A percentile compares a stretch with the other conserved stretches of the same genome.
Conservation (phyloP, 1,140 invertebrate species). For the Drosophila tani region DNA sequence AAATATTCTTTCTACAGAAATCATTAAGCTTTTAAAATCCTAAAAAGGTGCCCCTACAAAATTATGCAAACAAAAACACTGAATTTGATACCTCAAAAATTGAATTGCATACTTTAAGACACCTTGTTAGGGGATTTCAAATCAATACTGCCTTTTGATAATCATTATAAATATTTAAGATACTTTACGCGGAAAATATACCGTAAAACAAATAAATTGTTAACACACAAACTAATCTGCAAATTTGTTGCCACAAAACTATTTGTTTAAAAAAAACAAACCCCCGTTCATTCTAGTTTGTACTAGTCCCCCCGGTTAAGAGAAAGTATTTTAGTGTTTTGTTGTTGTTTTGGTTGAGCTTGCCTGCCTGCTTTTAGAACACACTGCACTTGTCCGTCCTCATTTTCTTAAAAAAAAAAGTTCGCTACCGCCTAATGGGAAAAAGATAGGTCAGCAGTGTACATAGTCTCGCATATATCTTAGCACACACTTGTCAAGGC, state of each 20-base stretch:
- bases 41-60: neutral
- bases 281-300: slow-evolving; percentile 15
- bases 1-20: neutral
- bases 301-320: slow-evolving; percentile 10
- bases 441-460: slow-evolving; percentile 32
- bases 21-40: too few relatives aligned
- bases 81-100: neutral
- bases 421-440: slow-evolving; percentile 9
- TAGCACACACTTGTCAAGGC: slow-evolving; percentile 34
- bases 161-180: neutral
- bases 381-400: slow-evolving; percentile 32
- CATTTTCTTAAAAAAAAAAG: slow-evolving; percentile 35
- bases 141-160: neutral
- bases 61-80: neutral
- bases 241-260: neutral
- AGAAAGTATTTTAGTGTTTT: slow-evolving; percentile 3
- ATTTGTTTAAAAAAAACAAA: slow-evolving; percentile 3
- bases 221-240: neutral
- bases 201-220: neutral
- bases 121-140: neutral
- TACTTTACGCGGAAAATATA: neutral
- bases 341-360: slow-evolving; percentile 4
- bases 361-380: slow-evolving; percentile 7
- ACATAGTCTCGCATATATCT: slow-evolving; percentile 2
- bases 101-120: neutral